Evolutionary conservation across 2,888 invertebrate genomes (phyloP), one percentile per base, ranked within the genome.

Genomic region (Apantesis nais): DNA sequence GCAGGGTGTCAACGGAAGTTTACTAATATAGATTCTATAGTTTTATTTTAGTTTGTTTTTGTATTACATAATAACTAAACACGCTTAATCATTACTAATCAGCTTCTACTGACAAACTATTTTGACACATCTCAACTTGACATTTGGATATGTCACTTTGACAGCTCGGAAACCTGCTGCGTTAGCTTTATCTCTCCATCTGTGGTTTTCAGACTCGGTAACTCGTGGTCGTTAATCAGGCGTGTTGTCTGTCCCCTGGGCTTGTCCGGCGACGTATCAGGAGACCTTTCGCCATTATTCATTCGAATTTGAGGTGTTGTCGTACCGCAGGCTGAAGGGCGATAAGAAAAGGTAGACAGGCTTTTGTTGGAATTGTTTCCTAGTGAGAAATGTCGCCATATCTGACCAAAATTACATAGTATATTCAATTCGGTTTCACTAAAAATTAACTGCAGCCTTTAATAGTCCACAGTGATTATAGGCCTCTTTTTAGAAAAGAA

Each of bases 201-300:
- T 78, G 79, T 73, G 71, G 63, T 75, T 64, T 73, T 74, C 29
- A 74, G 74, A 75, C 81, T 78, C 68, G 66, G 81, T 67, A 77
- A 78, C 72, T 74, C 61, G 66, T 31, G 68, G 76, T 81, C 86
- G 87, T 88, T 88, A 87, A 89, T 89, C 89, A 89, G 83, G 62
- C 86, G 74, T 88, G 88, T 88, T 78, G 77, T 67, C 83, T 85
- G 84, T 82, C 79, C 71, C 74, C 25, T 52, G 76, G 72, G 78
- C 79, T 75, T 72, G 81, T 81, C 76, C 72, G 78, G 76, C 76
- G 68, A 75, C 72, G 74, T 79, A 73, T 75, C 73, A 70, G 64
- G 71, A 74, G 74, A 74, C 74, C 22, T 66, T 48, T 63, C 76
- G 70, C 76, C 83, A 86, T 87, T 85, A 82, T 71, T 87, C 82